These are phyloP conservation scores for Mycetomoellerius zeteki DNA, from an alignment of 1,140 invertebrate genomes.

Conservation along the genomic window DNA sequence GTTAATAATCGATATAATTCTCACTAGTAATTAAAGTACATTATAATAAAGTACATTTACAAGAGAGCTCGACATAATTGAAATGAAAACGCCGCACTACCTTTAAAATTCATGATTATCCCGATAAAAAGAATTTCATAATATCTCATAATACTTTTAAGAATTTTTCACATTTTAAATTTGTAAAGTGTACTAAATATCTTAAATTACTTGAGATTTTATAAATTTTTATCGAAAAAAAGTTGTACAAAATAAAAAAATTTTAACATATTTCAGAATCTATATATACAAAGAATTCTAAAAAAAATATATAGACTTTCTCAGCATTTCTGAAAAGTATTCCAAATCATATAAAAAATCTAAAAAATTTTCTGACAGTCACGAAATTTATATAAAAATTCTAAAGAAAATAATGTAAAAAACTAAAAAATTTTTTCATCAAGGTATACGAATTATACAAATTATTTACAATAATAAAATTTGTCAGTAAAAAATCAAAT, in stretches of 20 bases:
- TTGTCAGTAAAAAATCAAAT: neutral
- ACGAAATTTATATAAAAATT: neutral
- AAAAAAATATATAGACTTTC: too few species aligned
- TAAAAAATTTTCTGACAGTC: neutral
- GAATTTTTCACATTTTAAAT: too few species aligned
- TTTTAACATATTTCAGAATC: too few species aligned
- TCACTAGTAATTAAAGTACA: conserved; percentile 40
- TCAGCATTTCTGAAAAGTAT: too few species aligned
- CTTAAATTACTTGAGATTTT: too few species aligned
- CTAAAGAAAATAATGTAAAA: neutral
- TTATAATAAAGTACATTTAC: neutral
- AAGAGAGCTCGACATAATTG: neutral
- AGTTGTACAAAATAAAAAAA: too few species aligned
- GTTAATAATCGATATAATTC: conserved; percentile 51
- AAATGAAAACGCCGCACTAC: neutral
- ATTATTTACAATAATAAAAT: conserved; percentile 4
- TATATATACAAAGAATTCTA: too few species aligned
- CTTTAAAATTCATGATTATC: conserved; percentile 3
- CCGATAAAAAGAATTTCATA: too few species aligned
- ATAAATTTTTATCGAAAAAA: too few species aligned
- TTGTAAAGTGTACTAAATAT: too few species aligned
- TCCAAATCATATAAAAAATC: too few species aligned
- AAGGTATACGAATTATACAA: neutral
- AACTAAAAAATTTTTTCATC: neutral
- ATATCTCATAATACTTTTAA: too few species aligned